Conservation (phyloP, 2,113 vertebrate genomes). For the Erythrocebus patas region DNA sequence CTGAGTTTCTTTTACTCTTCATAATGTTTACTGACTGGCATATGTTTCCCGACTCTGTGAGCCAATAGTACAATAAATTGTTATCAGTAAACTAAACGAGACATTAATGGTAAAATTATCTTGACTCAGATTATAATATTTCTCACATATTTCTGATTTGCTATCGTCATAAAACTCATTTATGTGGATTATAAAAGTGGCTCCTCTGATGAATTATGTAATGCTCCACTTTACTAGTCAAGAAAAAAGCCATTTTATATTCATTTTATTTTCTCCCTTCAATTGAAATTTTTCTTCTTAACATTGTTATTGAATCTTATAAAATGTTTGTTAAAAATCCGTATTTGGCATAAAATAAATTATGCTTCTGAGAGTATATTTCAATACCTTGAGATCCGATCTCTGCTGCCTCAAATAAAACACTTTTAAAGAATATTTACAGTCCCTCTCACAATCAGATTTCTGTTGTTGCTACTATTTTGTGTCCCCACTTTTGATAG, state of each 20-base stretch:
- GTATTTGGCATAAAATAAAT: neutral
- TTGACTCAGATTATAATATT: slow-evolving; percentile 62
- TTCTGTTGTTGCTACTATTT: neutral
- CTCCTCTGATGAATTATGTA: slow-evolving; percentile 63
- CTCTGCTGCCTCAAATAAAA: neutral
- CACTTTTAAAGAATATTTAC: neutral
- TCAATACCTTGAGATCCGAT: neutral
- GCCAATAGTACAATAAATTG: slow-evolving; percentile 33
- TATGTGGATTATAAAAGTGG: slow-evolving; percentile 66
- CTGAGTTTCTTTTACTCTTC: neutral
- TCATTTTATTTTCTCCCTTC: slow-evolving; percentile 26
- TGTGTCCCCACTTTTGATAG: neutral
- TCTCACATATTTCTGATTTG: slow-evolving; percentile 62
- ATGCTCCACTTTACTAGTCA: slow-evolving; percentile 39
- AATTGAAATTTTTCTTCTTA: slow-evolving; percentile 43
- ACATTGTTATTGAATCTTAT: neutral
- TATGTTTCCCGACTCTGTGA: slow-evolving; percentile 25
- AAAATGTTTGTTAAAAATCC: slow-evolving; percentile 16
- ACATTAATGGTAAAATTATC: slow-evolving; percentile 64
- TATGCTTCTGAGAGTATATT: neutral
- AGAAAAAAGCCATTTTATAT: slow-evolving; percentile 48
- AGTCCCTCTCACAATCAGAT: neutral
- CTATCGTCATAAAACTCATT: slow-evolving; percentile 69
- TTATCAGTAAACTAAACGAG: slow-evolving; percentile 57
- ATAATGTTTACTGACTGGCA: slow-evolving; percentile 36